A percentile compares a stretch with the other conserved stretches of the same genome.
These are phyloP conservation scores for Ceuthmochares aereus DNA, from an alignment of 2,113 vertebrate species.

Conservation along the genomic window DNA sequence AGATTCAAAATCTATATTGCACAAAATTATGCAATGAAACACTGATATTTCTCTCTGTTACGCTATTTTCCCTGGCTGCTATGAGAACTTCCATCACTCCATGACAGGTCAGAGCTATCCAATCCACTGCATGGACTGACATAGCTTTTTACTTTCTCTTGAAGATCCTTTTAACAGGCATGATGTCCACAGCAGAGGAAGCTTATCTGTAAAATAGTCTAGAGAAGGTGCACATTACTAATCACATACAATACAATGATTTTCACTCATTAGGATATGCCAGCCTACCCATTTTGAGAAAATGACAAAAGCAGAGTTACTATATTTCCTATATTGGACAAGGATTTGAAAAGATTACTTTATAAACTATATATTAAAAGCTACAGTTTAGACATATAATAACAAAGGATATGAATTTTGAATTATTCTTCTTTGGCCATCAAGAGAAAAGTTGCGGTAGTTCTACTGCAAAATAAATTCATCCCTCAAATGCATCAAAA, in stretches of 20 bases:
- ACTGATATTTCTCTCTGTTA: conserved; percentile 47
- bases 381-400: background rate
- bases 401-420: background rate
- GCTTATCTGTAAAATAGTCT: background rate
- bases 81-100: conserved; percentile 33
- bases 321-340: background rate
- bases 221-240: background rate
- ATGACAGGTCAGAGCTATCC: conserved; percentile 30
- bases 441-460: background rate
- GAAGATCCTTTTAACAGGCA: conserved; percentile 29
- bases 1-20: conserved; percentile 5
- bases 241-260: background rate
- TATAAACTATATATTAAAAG: background rate
- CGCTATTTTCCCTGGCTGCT: conserved; percentile 25
- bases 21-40: conserved; percentile 48
- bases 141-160: conserved; percentile 8
- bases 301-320: background rate
- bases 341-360: background rate
- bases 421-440: background rate
- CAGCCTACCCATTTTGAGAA: background rate
- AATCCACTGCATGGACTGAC: conserved; percentile 22
- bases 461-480: background rate
- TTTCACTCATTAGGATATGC: background rate
- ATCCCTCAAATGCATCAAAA: background rate
- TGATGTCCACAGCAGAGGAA: background rate